Evolutionary conservation across 2,888 invertebrate genomes (phyloP).

Genomic region (Oligia latruncula): DNA sequence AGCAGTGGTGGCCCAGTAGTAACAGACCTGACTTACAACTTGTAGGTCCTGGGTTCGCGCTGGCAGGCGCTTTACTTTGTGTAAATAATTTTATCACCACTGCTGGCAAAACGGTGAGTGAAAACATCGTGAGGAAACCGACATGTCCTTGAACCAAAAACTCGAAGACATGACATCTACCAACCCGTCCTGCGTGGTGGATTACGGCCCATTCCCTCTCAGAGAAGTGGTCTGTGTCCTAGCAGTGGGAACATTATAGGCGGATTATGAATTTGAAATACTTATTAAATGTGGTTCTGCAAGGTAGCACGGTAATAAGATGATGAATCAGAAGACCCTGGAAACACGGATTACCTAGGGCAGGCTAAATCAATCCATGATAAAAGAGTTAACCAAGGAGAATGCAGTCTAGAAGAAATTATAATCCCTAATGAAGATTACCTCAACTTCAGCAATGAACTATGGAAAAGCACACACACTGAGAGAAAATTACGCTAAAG

Average conservation of each 20-base stretch:
- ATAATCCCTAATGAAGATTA: not conserved
- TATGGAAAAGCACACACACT: slow-evolving; percentile 11
- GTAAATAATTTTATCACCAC: not conserved
- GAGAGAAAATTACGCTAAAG: slow-evolving; percentile 21
- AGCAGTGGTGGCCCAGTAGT: not conserved
- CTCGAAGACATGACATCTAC: not conserved
- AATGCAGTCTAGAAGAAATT: not conserved
- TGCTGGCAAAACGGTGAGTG: not conserved
- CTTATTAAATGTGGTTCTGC: not conserved
- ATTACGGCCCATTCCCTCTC: not conserved
- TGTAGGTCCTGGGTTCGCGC: not conserved
- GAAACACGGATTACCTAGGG: not conserved
- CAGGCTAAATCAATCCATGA: not conserved
- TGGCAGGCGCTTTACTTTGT: not conserved
- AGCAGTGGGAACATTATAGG: not conserved
- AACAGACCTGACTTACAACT: not conserved
- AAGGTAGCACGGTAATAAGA: not conserved
- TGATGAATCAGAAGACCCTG: not conserved
- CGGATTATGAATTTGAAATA: not conserved
- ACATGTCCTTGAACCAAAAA: not conserved
- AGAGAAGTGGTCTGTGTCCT: not conserved
- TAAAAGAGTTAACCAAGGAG: not conserved
- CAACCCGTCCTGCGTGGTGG: not conserved
- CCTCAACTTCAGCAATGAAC: not conserved
- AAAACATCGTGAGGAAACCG: not conserved